Evolutionary conservation across 2,797 vertebrate species (phyloP), one percentile per base, ranked within the genome.

Genomic region (Rhinella marina): DNA sequence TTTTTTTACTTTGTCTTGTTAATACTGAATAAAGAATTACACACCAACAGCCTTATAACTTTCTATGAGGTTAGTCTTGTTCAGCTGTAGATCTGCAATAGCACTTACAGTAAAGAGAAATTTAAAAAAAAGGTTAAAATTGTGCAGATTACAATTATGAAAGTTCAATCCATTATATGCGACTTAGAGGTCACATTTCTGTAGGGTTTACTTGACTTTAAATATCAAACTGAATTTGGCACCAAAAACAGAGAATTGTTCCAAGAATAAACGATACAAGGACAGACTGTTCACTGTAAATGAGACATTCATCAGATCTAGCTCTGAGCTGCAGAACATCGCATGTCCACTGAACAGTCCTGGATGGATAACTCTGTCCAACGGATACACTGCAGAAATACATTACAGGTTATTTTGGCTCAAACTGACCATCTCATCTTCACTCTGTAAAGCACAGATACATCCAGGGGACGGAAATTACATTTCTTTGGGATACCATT

Each of bases 391-490:
- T 48, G 62, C 72, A 84, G n/a, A 83, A 21, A 85, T 88, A 83
- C 61, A 82, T 82, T 73, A 72, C 32, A 59, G 64, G 50, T 77
- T 83, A 70, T 79, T 86, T 86, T 52, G 76, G 72, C 61, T 29
- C 50, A 54, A 32, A 68, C 23, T 82, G 79, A 64, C 50, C 61
- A 86, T 78, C 79, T 88, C 80, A 72, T 70, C 78, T 77, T 77
- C 84, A 75, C 57, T 68, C 32, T 82, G 56, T 83, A 56, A 77
- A 86, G 75, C 52, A 70, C 81, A 72, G 62, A 86, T 83, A 86
- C 75, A 86, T 79, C 79, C 62, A 83, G 57, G 12, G 50, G 61
- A 68, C 83, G 84, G 14, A 86, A 82, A 89, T 86, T 82, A 62
- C 62, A 83, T 83, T 89, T 86, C 50, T 80, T 82, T 86, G 72